These are phyloP conservation scores for Sceloporus tristichus DNA, from an alignment of 2,113 vertebrate species.

Conservation along the genomic window DNA sequence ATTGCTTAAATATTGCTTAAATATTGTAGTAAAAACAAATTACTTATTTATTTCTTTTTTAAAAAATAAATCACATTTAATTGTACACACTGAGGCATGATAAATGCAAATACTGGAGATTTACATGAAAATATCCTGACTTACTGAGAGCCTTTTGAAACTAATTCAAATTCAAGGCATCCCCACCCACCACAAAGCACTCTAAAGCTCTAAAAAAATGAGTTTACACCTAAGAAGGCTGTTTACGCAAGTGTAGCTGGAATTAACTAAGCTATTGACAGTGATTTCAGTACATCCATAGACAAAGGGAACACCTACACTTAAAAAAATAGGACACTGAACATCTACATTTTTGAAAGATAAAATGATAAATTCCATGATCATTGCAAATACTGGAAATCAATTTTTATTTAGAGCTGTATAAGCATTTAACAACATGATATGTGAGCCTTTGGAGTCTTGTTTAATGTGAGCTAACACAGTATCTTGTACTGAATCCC, in stretches of 20 bases:
- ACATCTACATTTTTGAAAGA: slow-evolving; percentile 23
- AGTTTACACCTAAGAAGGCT: slow-evolving; percentile 49
- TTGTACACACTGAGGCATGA: background rate
- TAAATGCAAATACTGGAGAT: slow-evolving; percentile 57
- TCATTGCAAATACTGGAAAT: slow-evolving; percentile 7
- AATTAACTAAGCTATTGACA: slow-evolving; percentile 32
- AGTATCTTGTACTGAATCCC: slow-evolving; percentile 64
- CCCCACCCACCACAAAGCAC: slow-evolving; percentile 42
- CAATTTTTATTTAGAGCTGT: background rate
- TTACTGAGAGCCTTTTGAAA: slow-evolving; percentile 44
- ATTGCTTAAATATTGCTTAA: fast-evolving
- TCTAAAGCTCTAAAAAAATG: background rate
- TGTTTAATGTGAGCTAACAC: slow-evolving; percentile 66
- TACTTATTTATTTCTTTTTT: slow-evolving; percentile 38
- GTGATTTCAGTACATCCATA: background rate
- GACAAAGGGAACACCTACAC: too few species aligned
- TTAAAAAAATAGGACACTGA: background rate
- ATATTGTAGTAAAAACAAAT: slow-evolving; percentile 6
- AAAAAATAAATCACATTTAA: background rate
- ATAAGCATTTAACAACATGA: slow-evolving; percentile 53
- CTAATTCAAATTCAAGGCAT: slow-evolving; percentile 57
- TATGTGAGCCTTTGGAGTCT: slow-evolving; percentile 52
- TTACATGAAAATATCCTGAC: slow-evolving; percentile 53
- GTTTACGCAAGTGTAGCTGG: slow-evolving; percentile 39
- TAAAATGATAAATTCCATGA: slow-evolving; percentile 36